Evolutionary conservation across 1,140 invertebrate genomes (phyloP), one percentile per base, ranked within the genome.

Genomic region (Hirudo medicinalis): DNA sequence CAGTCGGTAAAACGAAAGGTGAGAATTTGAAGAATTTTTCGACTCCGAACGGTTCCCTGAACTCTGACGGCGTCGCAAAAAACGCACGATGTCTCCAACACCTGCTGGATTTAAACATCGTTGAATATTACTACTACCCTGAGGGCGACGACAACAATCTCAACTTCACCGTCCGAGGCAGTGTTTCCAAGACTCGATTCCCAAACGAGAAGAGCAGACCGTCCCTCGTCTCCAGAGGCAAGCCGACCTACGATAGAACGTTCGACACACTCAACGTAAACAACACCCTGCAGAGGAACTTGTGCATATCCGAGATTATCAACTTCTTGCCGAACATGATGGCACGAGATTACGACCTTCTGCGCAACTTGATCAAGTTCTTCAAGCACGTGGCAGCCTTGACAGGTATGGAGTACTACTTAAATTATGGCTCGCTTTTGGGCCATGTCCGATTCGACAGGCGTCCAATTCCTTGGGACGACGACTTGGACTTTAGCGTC

Each of bases 271-370:
- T 25, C 22, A 1, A 32, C 22, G 3, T 11, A 11, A 22, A 63
- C 9, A 15, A 13, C 29, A 13, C 29, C 1, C 57, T 63, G 3
- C 29, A 9, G 3, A 25, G 8, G 20, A 22, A 32, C 22, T 11
- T n/a, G 22, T 32, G 29, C 17, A 11, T 3, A 13, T 63, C 57
- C 1, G 57, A 63, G 8, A 63, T 32, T 20, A 5, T 49, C 43
- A 13, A 49, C 20, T 63, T 63, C 57, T 20, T 63, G 57, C 57
- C 57, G 29, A 63, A 63, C 22, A 25, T 63, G 29, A 63, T 32
- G 29, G 29, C 29, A 1, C 11, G 11, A 4, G 57, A 63, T 22
- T 63, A 25, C 29, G 57, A 63, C 22, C 22, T 32, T 0, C 13
- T 63, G 20, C 57, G 57, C 0, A 32, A 63, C 22, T n/a, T 63